phyloP scores from a whole-genome alignment of 92 coral and sea anemone genomes.

The Parazoanthus darwini region DNA sequence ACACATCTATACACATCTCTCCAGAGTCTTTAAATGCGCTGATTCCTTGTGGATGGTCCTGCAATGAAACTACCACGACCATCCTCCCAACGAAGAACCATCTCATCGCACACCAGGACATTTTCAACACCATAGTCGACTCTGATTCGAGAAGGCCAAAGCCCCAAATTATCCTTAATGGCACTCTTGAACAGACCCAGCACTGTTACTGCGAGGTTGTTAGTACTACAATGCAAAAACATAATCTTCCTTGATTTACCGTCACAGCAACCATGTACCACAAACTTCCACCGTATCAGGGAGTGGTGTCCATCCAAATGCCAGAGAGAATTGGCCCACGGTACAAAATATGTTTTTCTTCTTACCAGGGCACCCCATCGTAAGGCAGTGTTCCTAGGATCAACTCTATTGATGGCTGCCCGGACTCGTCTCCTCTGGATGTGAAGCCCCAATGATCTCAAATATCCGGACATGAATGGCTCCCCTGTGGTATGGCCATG shows the following conservation, averaged over 20 bases:
- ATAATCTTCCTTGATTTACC: constrained; percentile 27
- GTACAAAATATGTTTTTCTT: constrained; percentile 40
- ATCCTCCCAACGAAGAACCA: constrained; percentile 28
- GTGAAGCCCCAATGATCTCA: constrained; percentile 41
- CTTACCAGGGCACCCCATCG: constrained; percentile 42
- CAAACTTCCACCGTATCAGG: constrained; percentile 46
- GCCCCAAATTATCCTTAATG: constrained; percentile 8
- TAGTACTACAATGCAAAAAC: constrained; percentile 35
- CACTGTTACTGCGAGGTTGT: constrained; percentile 40
- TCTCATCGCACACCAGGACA: constrained; percentile 46
- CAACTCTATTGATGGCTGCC: constrained; percentile 29
- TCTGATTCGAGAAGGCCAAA: constrained; percentile 38
- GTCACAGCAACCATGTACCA: constrained; percentile 23
- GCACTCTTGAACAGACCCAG: constrained; percentile 17
- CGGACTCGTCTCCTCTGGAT: constrained; percentile 37
- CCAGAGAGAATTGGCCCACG: constrained; percentile 48
- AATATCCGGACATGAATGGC: constrained; percentile 59
- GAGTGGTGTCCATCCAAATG: constrained; percentile 45
- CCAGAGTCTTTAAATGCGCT: constrained; percentile 45
- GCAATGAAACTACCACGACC: constrained; percentile 42
- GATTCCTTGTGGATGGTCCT: constrained; percentile 34
- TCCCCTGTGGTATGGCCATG: constrained; percentile 74
- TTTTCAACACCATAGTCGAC: constrained; percentile 45
- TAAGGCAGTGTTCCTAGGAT: constrained; percentile 45
- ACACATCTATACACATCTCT: constrained; percentile 48